phyloP scores from a whole-genome alignment of 1,140 invertebrate species.

The Phenacoccus solenopsis region DNA sequence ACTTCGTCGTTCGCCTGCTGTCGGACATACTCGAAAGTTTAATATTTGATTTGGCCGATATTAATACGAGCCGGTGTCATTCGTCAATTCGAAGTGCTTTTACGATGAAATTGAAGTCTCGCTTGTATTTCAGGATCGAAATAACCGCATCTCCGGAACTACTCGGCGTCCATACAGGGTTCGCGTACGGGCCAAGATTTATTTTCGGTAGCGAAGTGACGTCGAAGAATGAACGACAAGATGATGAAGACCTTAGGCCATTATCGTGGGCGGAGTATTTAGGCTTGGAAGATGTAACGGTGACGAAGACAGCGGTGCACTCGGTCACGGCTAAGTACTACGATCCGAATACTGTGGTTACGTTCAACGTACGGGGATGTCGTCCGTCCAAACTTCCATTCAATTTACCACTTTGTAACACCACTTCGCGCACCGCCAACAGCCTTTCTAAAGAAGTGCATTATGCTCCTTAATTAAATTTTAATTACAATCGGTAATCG shows the following conservation, averaged over 20 bases:
- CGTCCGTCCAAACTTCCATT: conserved; percentile 25
- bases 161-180: not conserved
- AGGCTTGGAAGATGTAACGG: not conserved
- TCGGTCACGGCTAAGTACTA: not conserved
- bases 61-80: too few species aligned
- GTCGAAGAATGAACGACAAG: not conserved
- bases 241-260: not conserved
- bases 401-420: conserved; percentile 23
- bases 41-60: too few species aligned
- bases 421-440: not conserved
- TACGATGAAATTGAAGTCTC: too few species aligned
- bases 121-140: not conserved
- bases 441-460: conserved; percentile 5
- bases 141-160: not conserved
- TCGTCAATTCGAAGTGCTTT: too few species aligned
- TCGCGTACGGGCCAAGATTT: not conserved
- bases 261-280: conserved; percentile 10
- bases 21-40: too few species aligned
- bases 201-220: not conserved
- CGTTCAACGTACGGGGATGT: conserved; percentile 25
- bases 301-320: not conserved
- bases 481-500: not conserved
- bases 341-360: conserved; percentile 24
- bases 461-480: conserved; percentile 3
- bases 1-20: too few species aligned